Conservation (phyloP, 2,797 vertebrate species). For the Spatula versicolor region DNA sequence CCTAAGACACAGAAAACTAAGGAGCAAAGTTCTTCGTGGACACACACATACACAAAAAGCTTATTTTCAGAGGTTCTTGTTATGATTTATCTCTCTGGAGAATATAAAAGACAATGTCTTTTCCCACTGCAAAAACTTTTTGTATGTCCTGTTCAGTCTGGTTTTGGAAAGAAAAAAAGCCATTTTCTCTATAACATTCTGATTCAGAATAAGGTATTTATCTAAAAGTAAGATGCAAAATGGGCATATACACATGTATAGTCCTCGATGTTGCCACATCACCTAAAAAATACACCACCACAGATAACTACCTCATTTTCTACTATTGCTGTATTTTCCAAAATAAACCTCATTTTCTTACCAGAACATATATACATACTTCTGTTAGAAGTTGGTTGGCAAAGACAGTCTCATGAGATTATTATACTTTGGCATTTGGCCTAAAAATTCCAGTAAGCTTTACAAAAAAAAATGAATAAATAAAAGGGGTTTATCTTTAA, state of each 20-base stretch:
- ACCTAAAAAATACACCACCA: background rate
- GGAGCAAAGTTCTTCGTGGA: background rate
- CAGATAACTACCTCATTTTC: background rate
- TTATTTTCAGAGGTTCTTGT: background rate
- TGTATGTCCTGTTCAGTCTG: background rate
- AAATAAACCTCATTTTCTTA: background rate
- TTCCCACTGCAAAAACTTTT: background rate
- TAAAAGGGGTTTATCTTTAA: slow-evolving; percentile 10
- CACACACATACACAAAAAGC: background rate
- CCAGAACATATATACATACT: fast-evolving
- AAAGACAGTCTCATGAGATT: background rate
- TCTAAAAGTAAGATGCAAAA: background rate
- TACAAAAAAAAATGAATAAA: background rate
- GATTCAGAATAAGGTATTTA: background rate
- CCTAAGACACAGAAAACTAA: background rate
- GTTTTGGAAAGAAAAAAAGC: background rate
- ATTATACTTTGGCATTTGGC: slow-evolving; percentile 19
- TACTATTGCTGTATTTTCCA: background rate
- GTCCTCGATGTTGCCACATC: background rate
- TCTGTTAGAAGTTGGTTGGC: background rate
- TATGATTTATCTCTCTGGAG: slow-evolving; percentile 18
- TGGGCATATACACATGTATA: background rate
- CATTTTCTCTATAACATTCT: background rate
- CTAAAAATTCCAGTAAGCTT: background rate
- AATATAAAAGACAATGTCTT: background rate